Percentiles rank a stretch among this genome's conserved stretches.
Conservation (phyloP, 64 coral and sea anemone species). For the Actinia equina region DNA sequence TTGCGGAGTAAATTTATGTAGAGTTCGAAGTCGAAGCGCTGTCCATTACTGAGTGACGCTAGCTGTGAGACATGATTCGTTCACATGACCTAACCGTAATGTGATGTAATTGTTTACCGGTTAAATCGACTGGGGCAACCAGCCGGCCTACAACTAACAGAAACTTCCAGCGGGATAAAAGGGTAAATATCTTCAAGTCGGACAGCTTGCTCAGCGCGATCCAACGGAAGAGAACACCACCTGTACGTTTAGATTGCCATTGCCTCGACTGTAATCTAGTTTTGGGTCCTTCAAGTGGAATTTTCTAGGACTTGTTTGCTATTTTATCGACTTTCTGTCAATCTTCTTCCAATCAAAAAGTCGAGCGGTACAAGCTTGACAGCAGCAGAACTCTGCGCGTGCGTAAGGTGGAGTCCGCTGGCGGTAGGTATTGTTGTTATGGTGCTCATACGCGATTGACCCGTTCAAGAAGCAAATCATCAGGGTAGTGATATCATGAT, state of each 20-base stretch:
- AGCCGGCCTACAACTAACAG: slow-evolving; percentile 18
- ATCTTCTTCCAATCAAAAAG: background rate
- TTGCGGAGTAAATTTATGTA: background rate
- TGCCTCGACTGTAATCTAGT: background rate
- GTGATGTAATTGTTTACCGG: slow-evolving; percentile 73
- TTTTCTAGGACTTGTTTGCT: background rate
- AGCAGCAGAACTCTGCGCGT: background rate
- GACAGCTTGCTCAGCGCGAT: background rate
- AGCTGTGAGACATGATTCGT: slow-evolving; percentile 29
- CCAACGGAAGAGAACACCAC: background rate
- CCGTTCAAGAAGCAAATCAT: slow-evolving; percentile 21
- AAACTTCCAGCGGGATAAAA: slow-evolving; percentile 2
- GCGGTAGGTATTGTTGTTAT: background rate
- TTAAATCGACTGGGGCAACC: slow-evolving; percentile 41
- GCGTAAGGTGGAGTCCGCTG: slow-evolving; percentile 7
- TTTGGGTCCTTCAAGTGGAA: background rate
- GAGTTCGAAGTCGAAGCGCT: background rate
- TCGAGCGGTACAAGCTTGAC: background rate
- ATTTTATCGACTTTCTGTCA: background rate
- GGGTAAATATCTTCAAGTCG: background rate
- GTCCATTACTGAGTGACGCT: slow-evolving; percentile 32
- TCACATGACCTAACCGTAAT: slow-evolving; percentile 46
- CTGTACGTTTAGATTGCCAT: background rate
- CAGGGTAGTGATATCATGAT: slow-evolving; percentile 21
- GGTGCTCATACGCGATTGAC: background rate